Evolutionary conservation across 2,113 vertebrate species (phyloP).

Genomic region (Dasyurus viverrinus): DNA sequence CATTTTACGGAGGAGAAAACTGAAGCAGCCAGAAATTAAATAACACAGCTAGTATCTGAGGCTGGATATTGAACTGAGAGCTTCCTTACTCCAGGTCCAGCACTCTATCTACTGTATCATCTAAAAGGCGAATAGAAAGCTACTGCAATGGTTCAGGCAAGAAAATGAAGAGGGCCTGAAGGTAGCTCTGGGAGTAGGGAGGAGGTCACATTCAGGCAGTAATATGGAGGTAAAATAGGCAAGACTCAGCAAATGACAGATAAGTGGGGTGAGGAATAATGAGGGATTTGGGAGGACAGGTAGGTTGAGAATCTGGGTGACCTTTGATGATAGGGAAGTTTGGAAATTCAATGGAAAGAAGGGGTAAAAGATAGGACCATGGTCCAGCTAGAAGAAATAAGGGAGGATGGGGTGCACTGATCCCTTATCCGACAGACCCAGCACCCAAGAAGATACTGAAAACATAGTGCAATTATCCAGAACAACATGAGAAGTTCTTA

Average conservation of each 20-base stretch:
- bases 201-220: neutral
- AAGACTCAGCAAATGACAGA: neutral
- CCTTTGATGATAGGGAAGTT: neutral
- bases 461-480: slow-evolving; percentile 8
- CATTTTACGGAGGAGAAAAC: neutral
- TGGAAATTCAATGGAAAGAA: neutral
- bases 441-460: neutral
- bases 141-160: neutral
- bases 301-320: no score
- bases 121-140: neutral
- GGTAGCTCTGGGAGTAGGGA: neutral
- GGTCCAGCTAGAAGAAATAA: neutral
- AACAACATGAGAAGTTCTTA: neutral
- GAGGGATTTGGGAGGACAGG: neutral
- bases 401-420: neutral
- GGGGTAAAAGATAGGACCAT: neutral
- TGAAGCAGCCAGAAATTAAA: neutral
- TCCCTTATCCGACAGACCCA: neutral
- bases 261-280: neutral
- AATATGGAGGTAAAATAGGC: neutral
- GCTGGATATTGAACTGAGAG: neutral
- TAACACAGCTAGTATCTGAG: neutral
- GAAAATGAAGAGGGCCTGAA: neutral
- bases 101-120: neutral
- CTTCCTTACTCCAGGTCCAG: neutral